A percentile compares a stretch with the other conserved stretches of the same genome.
Evolutionary conservation across 2,888 invertebrate genomes (phyloP).

Genomic region (Ctenicera cuprea): DNA sequence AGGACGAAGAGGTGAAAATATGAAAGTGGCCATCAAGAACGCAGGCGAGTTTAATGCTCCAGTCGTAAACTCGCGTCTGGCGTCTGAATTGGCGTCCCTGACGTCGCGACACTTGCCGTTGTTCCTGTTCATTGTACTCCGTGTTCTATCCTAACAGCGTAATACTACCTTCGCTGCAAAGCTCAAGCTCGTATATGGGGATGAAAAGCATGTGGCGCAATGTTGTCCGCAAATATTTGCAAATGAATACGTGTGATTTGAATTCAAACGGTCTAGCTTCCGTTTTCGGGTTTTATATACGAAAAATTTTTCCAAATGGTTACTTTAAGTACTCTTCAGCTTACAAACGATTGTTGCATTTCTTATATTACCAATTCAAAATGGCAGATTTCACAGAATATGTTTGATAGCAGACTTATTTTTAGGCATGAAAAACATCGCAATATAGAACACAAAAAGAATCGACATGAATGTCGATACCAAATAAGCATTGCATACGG

Average conservation of each 20-base stretch:
- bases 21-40: conserved; percentile 53
- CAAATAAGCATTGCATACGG: no score
- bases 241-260: conserved; percentile 48
- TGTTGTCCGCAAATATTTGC: conserved; percentile 46
- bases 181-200: conserved; percentile 25
- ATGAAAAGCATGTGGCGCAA: conserved; percentile 44
- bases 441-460: no score
- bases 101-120: conserved; percentile 62
- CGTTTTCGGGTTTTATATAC: conserved; percentile 26
- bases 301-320: conserved; percentile 5
- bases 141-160: conserved; percentile 52
- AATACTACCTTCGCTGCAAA: conserved; percentile 44
- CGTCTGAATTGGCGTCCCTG: conserved; percentile 59
- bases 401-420: no score
- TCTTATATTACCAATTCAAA: neutral
- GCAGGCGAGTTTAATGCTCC: conserved; percentile 59
- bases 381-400: no score
- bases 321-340: neutral
- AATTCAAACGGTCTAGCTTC: conserved; percentile 36
- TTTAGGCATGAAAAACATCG: neutral
- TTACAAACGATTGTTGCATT: neutral
- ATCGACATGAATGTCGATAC: no score
- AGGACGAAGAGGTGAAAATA: conserved; percentile 52
- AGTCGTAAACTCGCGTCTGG: conserved; percentile 62
- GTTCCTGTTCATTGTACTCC: conserved; percentile 60